Percentiles rank a stretch among this genome's conserved stretches.
Evolutionary conservation across 1,140 invertebrate species (phyloP).

Genomic region (Tetramorium parvispinum): DNA sequence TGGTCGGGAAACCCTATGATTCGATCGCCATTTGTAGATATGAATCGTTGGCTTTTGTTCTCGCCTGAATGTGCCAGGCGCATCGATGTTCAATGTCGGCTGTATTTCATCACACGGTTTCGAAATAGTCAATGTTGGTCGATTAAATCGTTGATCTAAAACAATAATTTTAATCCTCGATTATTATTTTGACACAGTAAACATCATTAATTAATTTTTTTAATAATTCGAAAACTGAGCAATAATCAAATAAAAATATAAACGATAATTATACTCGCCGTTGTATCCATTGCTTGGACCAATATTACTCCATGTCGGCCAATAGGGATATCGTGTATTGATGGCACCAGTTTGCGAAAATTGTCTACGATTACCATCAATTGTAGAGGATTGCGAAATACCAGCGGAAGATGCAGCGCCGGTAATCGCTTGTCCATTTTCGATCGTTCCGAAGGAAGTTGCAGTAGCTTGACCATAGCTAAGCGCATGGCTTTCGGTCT

Average conservation of each 20-base stretch:
- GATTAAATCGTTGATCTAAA: slow-evolving; percentile 32
- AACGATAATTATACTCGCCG: slow-evolving; percentile 23
- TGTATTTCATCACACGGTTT: slow-evolving; percentile 61
- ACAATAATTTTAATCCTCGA: not conserved
- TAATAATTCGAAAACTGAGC: not conserved
- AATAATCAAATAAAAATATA: slow-evolving; percentile 4
- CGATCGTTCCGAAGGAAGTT: slow-evolving; percentile 75
- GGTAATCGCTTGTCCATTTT: slow-evolving; percentile 78
- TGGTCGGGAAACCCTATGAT: slow-evolving; percentile 56
- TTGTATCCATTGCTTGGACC: slow-evolving; percentile 70
- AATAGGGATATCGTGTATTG: slow-evolving; percentile 39
- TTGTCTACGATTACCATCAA: slow-evolving; percentile 68
- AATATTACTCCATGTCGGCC: slow-evolving; percentile 73
- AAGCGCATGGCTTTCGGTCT: slow-evolving; percentile 76
- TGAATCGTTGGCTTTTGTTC: slow-evolving; percentile 52
- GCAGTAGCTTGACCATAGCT: slow-evolving; percentile 77
- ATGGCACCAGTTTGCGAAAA: slow-evolving; percentile 45
- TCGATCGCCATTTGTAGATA: slow-evolving; percentile 56
- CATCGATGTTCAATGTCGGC: slow-evolving; percentile 52
- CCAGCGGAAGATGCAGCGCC: slow-evolving; percentile 79
- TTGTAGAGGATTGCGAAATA: slow-evolving; percentile 70
- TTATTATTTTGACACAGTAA: not conserved
- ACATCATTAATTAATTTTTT: not conserved
- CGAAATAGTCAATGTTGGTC: slow-evolving; percentile 9
- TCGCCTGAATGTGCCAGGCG: not conserved